These are phyloP conservation scores for Pseudoatta argentina DNA, from an alignment of 1,140 invertebrate species.

Conservation along the genomic window DNA sequence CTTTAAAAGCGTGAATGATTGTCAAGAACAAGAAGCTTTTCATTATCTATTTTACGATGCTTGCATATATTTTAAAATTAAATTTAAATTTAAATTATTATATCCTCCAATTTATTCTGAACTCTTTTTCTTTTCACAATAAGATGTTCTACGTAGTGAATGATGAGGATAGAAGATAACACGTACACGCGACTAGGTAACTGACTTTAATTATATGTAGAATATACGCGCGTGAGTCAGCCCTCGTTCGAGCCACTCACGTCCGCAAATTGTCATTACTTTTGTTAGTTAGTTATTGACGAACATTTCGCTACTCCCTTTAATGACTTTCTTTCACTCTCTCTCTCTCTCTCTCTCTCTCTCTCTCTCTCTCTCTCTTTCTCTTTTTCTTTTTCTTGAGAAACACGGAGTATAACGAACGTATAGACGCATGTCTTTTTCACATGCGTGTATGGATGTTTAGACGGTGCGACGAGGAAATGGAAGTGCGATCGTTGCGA, in stretches of 20 bases:
- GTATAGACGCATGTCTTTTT: not conserved
- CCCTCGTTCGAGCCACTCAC: conserved; percentile 15
- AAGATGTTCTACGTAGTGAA: not conserved
- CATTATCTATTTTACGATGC: not conserved
- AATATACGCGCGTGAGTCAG: not conserved
- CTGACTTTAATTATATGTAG: conserved; percentile 28
- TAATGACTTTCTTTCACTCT: conserved; percentile 8
- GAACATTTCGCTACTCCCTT: conserved; percentile 36
- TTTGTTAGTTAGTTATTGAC: conserved; percentile 60
- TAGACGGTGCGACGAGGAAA: conserved; percentile 27
- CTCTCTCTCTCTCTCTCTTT: not conserved
- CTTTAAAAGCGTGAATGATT: not conserved
- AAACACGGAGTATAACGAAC: conserved; percentile 3
- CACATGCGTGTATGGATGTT: not conserved
- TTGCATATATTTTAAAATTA: not conserved
- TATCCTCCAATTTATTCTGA: not conserved
- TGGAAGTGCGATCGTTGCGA: conserved; percentile 9
- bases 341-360: not conserved
- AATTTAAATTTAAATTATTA: not conserved
- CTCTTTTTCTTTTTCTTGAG: not conserved
- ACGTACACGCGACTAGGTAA: not conserved
- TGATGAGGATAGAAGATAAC: not conserved
- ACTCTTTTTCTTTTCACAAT: not conserved
- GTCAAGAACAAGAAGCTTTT: not conserved
- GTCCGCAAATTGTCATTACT: conserved; percentile 34